Evolutionary conservation across 2,797 vertebrate genomes (phyloP), one percentile per base, ranked within the genome.

Genomic region (Rhynchonycteris naso): DNA sequence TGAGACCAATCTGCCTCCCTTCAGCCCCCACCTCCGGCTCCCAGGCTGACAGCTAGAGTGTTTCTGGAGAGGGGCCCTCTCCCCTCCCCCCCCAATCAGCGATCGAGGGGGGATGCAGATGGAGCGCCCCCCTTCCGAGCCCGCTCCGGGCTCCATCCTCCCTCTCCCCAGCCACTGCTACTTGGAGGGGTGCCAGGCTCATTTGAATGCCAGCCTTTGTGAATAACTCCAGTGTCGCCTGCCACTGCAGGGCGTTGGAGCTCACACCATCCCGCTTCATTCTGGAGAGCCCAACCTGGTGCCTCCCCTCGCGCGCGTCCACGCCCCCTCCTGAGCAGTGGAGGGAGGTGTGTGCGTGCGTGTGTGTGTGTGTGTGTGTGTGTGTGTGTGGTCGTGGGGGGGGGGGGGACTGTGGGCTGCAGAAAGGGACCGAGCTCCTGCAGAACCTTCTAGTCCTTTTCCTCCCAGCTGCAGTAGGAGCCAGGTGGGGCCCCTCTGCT

Each of bases 101-200:
- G 69, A 35, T 38, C 47, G 69, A 80, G 61, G 81, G 76, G 78
- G 88, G 61, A 54, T 59, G 72, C 90, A 87, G 93, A 80, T 0
- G 52, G 74, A 83, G 63, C 87, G 79, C 7, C 69, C 74, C 43
- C 43, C 43, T 5, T 88, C 47, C 19, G 90, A 75, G 93, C 90
- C 90, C 96, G 59, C 0, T 68, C 96, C 95, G 97, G 80, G 93
- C 97, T 91, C 92, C 96, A 93, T 81, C 65, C 72, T 43, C 50
- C 28, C 96, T 95, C 91, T 91, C 94, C 95, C 30, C 69, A 96
- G 97, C 96, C 92, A 50, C 96, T 5, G 95, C 5, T 14, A 95
- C 96, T 97, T 98, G 98, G 98, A 98, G 97, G 90, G 0, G 56
- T n/a, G 97, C 98, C 99, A 98, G 97, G 97, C 50, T 97, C 92